phyloP scores from a whole-genome alignment of 2,113 vertebrate genomes.

The Sardina pilchardus region DNA sequence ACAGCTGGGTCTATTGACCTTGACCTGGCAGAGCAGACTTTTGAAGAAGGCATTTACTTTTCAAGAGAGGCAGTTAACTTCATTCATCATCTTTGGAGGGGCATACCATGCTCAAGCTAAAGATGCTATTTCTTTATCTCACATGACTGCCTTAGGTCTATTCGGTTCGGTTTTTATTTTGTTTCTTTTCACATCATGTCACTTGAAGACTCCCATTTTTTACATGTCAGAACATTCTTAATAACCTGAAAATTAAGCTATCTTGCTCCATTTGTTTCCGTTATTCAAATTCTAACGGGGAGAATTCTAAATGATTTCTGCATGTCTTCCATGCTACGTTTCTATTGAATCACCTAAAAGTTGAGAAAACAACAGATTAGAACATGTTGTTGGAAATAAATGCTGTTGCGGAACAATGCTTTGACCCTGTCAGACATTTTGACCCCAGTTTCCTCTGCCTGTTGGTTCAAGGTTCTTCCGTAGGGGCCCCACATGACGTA shows the following conservation, averaged over 20 bases:
- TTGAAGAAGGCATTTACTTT: not conserved
- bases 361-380: not conserved
- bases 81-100: not conserved
- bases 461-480: slow-evolving; percentile 65
- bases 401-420: slow-evolving; percentile 54
- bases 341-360: not conserved
- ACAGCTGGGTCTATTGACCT: not conserved
- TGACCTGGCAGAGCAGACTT: not conserved
- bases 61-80: not conserved
- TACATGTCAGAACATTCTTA: not conserved
- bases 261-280: not conserved
- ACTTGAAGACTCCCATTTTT: not conserved
- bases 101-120: not conserved
- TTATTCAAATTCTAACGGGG: not conserved
- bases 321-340: not conserved
- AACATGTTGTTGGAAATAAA: not conserved
- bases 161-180: not conserved
- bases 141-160: not conserved
- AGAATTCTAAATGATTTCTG: not conserved
- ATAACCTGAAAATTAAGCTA: not conserved
- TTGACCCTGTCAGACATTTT: slow-evolving; percentile 69
- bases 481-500: slow-evolving; percentile 59
- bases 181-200: not conserved
- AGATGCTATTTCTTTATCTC: not conserved
- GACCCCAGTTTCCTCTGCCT: slow-evolving; percentile 57